Evolutionary conservation across 2,113 vertebrate genomes (phyloP), one percentile per base, ranked within the genome.

Genomic region (Bubo bubo): DNA sequence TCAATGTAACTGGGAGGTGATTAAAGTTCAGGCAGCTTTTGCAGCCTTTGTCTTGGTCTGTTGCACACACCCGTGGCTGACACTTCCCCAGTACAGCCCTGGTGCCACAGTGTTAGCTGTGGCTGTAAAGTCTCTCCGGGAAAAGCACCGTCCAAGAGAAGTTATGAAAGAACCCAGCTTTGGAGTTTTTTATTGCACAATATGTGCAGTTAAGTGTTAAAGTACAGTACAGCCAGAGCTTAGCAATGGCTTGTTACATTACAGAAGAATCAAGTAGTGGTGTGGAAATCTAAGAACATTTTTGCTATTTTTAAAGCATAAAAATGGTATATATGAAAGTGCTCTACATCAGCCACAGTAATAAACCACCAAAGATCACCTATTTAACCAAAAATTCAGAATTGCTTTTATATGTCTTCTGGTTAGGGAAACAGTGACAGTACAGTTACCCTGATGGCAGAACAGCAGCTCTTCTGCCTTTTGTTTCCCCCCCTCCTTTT

Each of bases 71-170:
- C 37, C 9, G 1, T 2, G 14, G 68, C 62, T n/a, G 49, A 22
- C 5, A 2, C n/a, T 4, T 14, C 27, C 68, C 87, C 18, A 3
- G 12, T 1, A 3, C 52, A 34, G 62, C 68, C 34, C 27, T 13
- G 14, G 4, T n/a, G 20, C 35, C 8, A 4, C 4, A 28, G 58
- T 3, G 0, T 3, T 11, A 24, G 68, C 67, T 53, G 55, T 23
- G 10, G 8, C 67, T 27, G 1, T 12, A 41, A 55, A 17, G 64
- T 30, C 49, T 14, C 30, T 27, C 64, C 20, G 67, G 58, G 53
- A 88, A 30, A 37, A 67, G 58, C 47, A 23, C 0, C 0, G 22
- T 20, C 49, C 14, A 19, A n/a, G 72, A 58, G 56, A 19, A 52
- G 73, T 43, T 37, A 23, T 0, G 1, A 19, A 70, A 27, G 32